These are phyloP conservation scores for Lycodopsis pacificus DNA, from an alignment of 2,797 vertebrate species.

Conservation along the genomic window DNA sequence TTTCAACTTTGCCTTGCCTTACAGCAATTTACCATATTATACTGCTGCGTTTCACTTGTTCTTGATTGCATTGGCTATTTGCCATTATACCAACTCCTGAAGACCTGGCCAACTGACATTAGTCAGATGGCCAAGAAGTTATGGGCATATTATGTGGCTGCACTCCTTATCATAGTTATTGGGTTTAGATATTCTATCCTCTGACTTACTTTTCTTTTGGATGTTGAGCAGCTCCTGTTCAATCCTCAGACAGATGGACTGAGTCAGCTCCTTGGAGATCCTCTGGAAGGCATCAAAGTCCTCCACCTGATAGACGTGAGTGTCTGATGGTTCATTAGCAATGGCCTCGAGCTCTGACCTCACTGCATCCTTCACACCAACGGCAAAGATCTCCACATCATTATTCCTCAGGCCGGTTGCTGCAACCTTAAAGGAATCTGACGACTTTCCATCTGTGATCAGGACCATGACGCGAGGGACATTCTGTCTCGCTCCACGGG, in stretches of 20 bases:
- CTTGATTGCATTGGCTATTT: slow-evolving; percentile 20
- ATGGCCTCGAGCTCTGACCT: slow-evolving; percentile 96
- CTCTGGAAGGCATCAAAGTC: slow-evolving; percentile 99
- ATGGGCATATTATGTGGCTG: not conserved
- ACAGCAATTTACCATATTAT: not conserved
- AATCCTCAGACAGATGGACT: slow-evolving; percentile 97
- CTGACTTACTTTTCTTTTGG: slow-evolving; percentile 92
- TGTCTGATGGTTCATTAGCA: slow-evolving; percentile 91
- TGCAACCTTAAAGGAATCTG: slow-evolving; percentile 95
- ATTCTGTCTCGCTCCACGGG: slow-evolving; percentile 91
- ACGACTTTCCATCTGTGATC: slow-evolving; percentile 98
- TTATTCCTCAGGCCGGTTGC: slow-evolving; percentile 91
- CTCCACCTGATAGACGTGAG: slow-evolving; percentile 96
- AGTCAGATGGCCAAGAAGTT: not conserved
- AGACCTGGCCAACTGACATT: not conserved
- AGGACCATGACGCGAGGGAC: slow-evolving; percentile 98
- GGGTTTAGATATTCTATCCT: slow-evolving; percentile 12
- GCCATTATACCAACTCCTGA: not conserved
- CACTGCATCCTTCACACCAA: slow-evolving; percentile 98
- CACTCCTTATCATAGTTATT: slow-evolving; percentile 10
- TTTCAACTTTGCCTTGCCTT: not conserved
- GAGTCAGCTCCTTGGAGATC: slow-evolving; percentile 97
- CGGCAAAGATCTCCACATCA: slow-evolving; percentile 99
- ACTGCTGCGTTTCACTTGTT: slow-evolving; percentile 19
- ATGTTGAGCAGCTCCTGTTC: slow-evolving; percentile 97